These are phyloP conservation scores for Drosophila jambulina DNA, from an alignment of 1,140 invertebrate genomes.

Conservation along the genomic window DNA sequence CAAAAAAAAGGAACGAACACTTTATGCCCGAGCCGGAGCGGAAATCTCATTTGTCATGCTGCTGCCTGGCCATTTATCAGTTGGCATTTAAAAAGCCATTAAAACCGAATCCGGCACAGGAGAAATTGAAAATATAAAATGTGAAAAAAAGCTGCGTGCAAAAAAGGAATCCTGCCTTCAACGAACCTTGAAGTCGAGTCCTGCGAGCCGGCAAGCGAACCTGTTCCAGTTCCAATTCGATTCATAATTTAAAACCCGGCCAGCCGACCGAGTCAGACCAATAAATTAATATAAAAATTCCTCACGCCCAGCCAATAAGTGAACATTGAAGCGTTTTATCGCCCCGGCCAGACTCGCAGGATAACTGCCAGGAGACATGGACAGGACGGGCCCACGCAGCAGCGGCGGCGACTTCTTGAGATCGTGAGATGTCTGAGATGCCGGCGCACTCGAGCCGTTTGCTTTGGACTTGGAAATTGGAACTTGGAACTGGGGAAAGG, in stretches of 20 bases:
- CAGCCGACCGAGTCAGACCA: slow-evolving; percentile 66
- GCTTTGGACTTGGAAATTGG: slow-evolving; percentile 55
- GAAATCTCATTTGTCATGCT: slow-evolving; percentile 81
- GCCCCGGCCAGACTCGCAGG: slow-evolving; percentile 56
- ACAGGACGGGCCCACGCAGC: slow-evolving; percentile 9
- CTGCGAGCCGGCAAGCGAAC: slow-evolving; percentile 13
- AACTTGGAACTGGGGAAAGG: neutral
- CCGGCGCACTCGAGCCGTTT: slow-evolving; percentile 72
- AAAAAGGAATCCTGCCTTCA: slow-evolving; percentile 40
- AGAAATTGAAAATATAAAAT: slow-evolving; percentile 42
- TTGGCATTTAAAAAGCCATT: slow-evolving; percentile 83
- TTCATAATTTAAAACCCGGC: slow-evolving; percentile 76
- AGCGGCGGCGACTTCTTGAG: slow-evolving; percentile 7
- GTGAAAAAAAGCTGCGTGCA: slow-evolving; percentile 29
- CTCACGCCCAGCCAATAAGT: slow-evolving; percentile 82
- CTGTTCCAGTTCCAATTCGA: slow-evolving; percentile 65
- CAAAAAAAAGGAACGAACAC: slow-evolving; percentile 52
- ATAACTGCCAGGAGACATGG: slow-evolving; percentile 16
- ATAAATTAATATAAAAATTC: slow-evolving; percentile 84
- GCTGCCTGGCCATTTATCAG: slow-evolving; percentile 80
- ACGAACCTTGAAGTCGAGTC: slow-evolving; percentile 45
- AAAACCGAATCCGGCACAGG: slow-evolving; percentile 75
- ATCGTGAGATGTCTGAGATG: slow-evolving; percentile 70
- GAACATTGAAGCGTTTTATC: slow-evolving; percentile 80
- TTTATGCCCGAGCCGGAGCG: slow-evolving; percentile 50